Conservation (phyloP, 2,797 vertebrate species). For the Paratrypauchen microcephalus region DNA sequence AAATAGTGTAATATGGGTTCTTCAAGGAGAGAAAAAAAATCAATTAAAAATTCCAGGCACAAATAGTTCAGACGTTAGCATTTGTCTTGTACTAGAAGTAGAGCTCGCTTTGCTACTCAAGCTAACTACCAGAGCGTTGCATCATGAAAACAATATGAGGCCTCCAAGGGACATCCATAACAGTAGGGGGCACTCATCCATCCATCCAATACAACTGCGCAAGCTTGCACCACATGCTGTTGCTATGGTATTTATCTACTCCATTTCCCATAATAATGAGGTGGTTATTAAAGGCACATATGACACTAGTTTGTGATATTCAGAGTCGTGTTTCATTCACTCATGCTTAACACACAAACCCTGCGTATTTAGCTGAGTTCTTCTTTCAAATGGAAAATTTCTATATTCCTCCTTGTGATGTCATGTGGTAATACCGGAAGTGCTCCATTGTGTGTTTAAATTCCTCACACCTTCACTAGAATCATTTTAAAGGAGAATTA, state of each 20-base stretch:
- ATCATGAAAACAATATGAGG: slow-evolving; percentile 65
- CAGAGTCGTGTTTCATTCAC: no score
- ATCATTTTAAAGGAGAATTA: no score
- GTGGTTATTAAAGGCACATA: slow-evolving; percentile 40
- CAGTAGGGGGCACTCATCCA: slow-evolving; percentile 54
- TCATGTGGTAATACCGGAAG: no score
- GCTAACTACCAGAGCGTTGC: slow-evolving; percentile 62
- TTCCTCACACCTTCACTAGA: no score
- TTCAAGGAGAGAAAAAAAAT: slow-evolving; percentile 10
- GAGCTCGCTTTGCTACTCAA: slow-evolving; percentile 48
- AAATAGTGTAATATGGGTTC: no score
- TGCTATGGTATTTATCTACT: slow-evolving; percentile 22
- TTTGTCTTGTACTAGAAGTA: slow-evolving; percentile 51
- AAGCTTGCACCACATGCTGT: slow-evolving; percentile 28
- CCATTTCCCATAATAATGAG: slow-evolving; percentile 29
- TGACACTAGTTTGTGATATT: no score
- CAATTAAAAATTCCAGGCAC: slow-evolving; percentile 68
- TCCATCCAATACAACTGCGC: slow-evolving; percentile 45
- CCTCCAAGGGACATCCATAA: slow-evolving; percentile 56
- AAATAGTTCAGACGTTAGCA: slow-evolving; percentile 52
- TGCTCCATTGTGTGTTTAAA: no score
- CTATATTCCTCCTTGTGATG: no score
- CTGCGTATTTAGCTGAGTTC: no score
- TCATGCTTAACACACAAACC: no score
- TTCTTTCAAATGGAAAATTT: no score